A percentile compares a stretch with the other conserved stretches of the same genome.
These are phyloP conservation scores for Odontesthes bonariensis DNA, from an alignment of 2,113 vertebrate species.

Conservation along the genomic window DNA sequence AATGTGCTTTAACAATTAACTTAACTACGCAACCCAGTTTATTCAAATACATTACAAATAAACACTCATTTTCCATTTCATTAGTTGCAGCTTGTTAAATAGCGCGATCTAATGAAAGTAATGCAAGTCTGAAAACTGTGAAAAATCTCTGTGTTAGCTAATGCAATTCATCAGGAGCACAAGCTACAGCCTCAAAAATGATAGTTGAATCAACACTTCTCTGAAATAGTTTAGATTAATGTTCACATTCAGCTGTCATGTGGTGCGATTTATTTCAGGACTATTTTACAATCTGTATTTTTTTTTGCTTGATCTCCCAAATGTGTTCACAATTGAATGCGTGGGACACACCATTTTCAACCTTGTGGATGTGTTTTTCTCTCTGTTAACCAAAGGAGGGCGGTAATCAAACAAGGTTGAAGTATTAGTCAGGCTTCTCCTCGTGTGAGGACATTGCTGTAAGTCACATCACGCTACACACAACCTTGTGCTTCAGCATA, in stretches of 20 bases:
- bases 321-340: neutral
- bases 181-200: neutral
- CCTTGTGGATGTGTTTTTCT: conserved; percentile 45
- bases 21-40: too few species aligned
- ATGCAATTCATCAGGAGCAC: neutral
- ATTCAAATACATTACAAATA: neutral
- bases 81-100: neutral
- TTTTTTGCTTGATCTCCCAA: neutral
- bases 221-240: neutral
- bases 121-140: conserved; percentile 6
- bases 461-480: conserved; percentile 22
- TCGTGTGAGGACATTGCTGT: conserved; percentile 16
- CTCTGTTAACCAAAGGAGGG: conserved; percentile 60
- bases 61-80: neutral
- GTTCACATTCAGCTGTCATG: neutral
- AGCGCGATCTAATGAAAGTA: neutral
- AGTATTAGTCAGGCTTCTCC: conserved; percentile 11
- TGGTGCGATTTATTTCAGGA: neutral
- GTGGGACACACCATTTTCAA: neutral
- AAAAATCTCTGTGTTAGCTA: neutral
- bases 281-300: neutral
- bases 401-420: conserved; percentile 42
- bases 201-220: neutral
- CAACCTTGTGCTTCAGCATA: conserved; percentile 10
- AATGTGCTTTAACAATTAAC: too few species aligned